Conservation (phyloP, 1,140 invertebrate species). For the Ceratosolen solmsi region DNA sequence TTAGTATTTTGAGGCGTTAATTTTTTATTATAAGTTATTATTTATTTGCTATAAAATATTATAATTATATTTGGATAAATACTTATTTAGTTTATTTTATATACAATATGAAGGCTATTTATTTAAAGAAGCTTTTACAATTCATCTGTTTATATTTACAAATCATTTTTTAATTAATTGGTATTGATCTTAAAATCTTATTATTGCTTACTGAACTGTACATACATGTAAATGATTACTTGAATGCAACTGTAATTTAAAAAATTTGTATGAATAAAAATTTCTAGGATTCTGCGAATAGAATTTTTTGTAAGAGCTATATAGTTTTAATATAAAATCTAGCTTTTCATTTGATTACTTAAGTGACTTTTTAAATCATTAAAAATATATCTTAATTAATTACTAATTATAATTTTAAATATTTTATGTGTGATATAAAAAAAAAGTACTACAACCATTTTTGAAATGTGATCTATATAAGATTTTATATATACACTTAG, state of each 20-base stretch:
- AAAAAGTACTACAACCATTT: conserved; percentile 23
- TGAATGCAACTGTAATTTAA: conserved; percentile 34
- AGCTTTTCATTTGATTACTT: conserved; percentile 30
- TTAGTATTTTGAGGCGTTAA: conserved; percentile 43
- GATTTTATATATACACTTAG: no score
- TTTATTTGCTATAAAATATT: conserved; percentile 17
- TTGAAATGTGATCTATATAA: no score
- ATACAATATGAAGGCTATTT: neutral
- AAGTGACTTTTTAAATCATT: conserved; percentile 27
- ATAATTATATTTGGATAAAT: neutral
- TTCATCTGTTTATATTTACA: neutral
- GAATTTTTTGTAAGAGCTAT: conserved; percentile 41
- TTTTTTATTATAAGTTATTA: conserved; percentile 10
- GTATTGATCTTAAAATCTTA: conserved; percentile 23
- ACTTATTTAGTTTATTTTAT: neutral
- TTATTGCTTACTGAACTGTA: conserved; percentile 34
- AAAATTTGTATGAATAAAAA: conserved; percentile 40
- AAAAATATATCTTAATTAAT: conserved; percentile 1
- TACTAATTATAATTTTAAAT: conserved; percentile 29
- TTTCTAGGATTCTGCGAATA: conserved; percentile 49
- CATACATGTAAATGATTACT: conserved; percentile 38
- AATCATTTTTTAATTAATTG: neutral
- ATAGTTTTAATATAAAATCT: conserved; percentile 25
- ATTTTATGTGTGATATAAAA: conserved; percentile 41
- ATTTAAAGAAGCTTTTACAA: neutral